phyloP scores from a whole-genome alignment of 2,113 vertebrate species.

The Amazona guildingii region DNA sequence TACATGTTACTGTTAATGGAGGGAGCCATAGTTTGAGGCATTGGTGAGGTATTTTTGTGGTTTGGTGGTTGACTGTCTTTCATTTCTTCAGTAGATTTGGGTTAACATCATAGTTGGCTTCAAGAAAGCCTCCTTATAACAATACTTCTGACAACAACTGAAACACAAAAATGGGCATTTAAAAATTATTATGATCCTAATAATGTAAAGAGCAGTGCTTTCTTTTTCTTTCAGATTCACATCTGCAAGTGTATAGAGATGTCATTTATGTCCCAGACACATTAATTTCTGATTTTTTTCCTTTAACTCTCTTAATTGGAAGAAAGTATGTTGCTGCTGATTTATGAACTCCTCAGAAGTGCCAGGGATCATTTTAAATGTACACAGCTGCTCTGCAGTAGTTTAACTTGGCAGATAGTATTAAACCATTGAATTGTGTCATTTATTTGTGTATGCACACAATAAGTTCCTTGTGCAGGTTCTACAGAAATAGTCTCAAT shows the following conservation, averaged over 20 bases:
- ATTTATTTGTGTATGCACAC: slow-evolving; percentile 81
- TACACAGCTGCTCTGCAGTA: slow-evolving; percentile 79
- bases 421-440: slow-evolving; percentile 79
- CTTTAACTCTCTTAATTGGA: slow-evolving; percentile 76
- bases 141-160: not conserved
- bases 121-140: not conserved
- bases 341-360: slow-evolving; percentile 77
- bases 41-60: not conserved
- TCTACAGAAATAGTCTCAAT: slow-evolving; percentile 66
- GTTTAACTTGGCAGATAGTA: slow-evolving; percentile 83
- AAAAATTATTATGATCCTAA: not conserved
- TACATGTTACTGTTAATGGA: not conserved
- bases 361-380: slow-evolving; percentile 80
- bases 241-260: slow-evolving; percentile 59
- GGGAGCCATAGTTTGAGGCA: not conserved
- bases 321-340: slow-evolving; percentile 76
- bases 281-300: slow-evolving; percentile 72
- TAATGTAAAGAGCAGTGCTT: not conserved
- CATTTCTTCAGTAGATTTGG: not conserved
- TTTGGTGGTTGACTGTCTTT: not conserved
- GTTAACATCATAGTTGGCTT: not conserved
- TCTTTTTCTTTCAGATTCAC: slow-evolving; percentile 38
- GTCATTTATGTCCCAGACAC: slow-evolving; percentile 71
- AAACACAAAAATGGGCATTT: not conserved
- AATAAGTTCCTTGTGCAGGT: slow-evolving; percentile 81